Evolutionary conservation across 2,113 vertebrate genomes (phyloP).

Genomic region (Hippocampus zosterae): DNA sequence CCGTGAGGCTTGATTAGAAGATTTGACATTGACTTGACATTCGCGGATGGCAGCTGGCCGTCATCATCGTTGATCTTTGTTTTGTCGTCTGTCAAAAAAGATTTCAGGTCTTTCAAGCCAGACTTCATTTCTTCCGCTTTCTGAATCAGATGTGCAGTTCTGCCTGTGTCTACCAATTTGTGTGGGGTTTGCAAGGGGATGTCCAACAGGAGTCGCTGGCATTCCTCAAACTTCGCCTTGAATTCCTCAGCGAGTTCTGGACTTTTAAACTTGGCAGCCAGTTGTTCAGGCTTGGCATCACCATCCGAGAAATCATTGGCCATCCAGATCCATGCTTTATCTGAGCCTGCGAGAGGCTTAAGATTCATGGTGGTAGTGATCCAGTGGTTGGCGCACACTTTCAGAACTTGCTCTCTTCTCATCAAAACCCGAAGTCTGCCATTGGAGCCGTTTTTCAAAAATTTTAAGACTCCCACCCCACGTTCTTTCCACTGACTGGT

Average conservation of each 20-base stretch:
- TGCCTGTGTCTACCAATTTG: slow-evolving; percentile 89
- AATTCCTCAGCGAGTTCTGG: slow-evolving; percentile 90
- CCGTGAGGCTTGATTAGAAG: slow-evolving; percentile 68
- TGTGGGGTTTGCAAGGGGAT: slow-evolving; percentile 96
- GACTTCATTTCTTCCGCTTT: slow-evolving; percentile 98
- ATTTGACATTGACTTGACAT: slow-evolving; percentile 50
- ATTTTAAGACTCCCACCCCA: slow-evolving; percentile 88
- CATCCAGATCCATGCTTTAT: slow-evolving; percentile 95
- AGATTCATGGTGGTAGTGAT: slow-evolving; percentile 98
- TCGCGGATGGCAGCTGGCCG: slow-evolving; percentile 31
- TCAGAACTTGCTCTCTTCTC: slow-evolving; percentile 94
- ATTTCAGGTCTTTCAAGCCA: slow-evolving; percentile 94
- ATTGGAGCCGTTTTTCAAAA: slow-evolving; percentile 88
- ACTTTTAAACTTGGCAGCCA: slow-evolving; percentile 95
- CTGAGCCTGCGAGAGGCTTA: slow-evolving; percentile 89
- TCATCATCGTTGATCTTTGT: slow-evolving; percentile 79
- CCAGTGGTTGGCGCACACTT: slow-evolving; percentile 98
- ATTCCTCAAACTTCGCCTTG: slow-evolving; percentile 93
- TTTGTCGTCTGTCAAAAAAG: slow-evolving; percentile 86
- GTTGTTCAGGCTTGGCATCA: slow-evolving; percentile 83
- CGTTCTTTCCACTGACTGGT: slow-evolving; percentile 96
- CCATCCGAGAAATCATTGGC: slow-evolving; percentile 94
- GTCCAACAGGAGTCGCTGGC: slow-evolving; percentile 86
- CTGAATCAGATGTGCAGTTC: slow-evolving; percentile 91
- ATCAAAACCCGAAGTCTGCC: slow-evolving; percentile 90